These are phyloP conservation scores for Hystrix cristata DNA, from an alignment of 2,113 vertebrate species.

Conservation along the genomic window DNA sequence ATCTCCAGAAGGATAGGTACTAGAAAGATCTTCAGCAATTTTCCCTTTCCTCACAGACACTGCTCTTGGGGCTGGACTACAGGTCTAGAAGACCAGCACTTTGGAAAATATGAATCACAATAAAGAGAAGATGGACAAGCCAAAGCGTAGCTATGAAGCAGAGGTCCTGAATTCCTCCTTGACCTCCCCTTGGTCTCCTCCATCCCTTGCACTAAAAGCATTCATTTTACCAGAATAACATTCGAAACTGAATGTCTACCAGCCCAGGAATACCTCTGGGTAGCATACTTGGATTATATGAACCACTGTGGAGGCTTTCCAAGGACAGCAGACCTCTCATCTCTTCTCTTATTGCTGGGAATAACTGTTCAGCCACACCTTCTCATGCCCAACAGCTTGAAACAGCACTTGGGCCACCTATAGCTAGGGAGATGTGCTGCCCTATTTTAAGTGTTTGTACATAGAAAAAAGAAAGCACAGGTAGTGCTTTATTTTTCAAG, in stretches of 20 bases:
- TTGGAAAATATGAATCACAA: constrained; percentile 62
- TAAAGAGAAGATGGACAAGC: constrained; percentile 46
- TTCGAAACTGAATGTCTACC: not conserved
- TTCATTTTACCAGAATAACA: not conserved
- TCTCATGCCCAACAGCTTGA: not conserved
- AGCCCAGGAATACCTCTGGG: not conserved
- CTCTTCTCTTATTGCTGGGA: not conserved
- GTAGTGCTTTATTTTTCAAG: constrained; percentile 36
- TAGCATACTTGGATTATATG: not conserved
- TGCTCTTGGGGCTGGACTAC: not conserved
- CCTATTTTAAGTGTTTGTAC: constrained; percentile 40
- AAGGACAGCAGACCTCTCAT: not conserved
- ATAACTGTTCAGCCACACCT: not conserved
- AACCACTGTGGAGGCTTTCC: not conserved
- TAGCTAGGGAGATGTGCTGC: not conserved
- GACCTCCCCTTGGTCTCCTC: not conserved
- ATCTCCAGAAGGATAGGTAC: not conserved
- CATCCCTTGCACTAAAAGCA: not conserved
- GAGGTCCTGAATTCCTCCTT: not conserved
- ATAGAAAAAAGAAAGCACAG: not conserved
- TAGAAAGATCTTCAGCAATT: not conserved
- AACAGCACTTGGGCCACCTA: not conserved
- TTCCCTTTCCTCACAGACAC: not conserved
- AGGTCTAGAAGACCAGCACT: constrained; percentile 71
- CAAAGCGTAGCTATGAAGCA: constrained; percentile 41